These are phyloP conservation scores for Deilephila porcellus DNA, from an alignment of 2,888 invertebrate species.

Conservation along the genomic window DNA sequence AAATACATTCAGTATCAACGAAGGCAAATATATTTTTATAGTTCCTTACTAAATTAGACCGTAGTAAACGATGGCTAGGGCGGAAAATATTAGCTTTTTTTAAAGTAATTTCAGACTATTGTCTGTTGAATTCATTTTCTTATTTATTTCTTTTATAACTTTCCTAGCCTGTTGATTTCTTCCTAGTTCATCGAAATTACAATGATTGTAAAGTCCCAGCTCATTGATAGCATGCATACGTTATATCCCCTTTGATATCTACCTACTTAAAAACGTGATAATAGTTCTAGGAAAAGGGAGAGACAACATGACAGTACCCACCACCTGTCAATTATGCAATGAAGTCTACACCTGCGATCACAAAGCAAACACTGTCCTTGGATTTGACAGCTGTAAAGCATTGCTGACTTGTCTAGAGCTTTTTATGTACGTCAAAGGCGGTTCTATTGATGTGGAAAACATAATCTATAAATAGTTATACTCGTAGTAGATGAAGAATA, in stretches of 20 bases:
- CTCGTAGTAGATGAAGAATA: too few species aligned
- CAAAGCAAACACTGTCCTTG: conserved; percentile 18
- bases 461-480: neutral
- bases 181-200: too few species aligned
- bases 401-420: conserved; percentile 8
- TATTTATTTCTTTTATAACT: too few species aligned
- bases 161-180: too few species aligned
- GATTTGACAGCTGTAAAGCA: conserved; percentile 9
- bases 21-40: too few species aligned
- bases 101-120: too few species aligned
- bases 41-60: too few species aligned
- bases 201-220: too few species aligned
- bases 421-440: neutral
- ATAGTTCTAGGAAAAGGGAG: conserved; percentile 18
- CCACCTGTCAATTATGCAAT: neutral
- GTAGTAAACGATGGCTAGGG: too few species aligned
- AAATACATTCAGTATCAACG: too few species aligned
- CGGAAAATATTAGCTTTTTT: too few species aligned
- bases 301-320: conserved; percentile 4
- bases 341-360: neutral
- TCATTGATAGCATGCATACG: neutral
- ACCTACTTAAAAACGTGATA: neutral
- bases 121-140: too few species aligned
- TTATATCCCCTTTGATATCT: neutral
- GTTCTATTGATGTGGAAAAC: neutral